Evolutionary conservation across 35 echinoderm and acorn worm species (phyloP).

Genomic region (Apostichopus parvimensis): DNA sequence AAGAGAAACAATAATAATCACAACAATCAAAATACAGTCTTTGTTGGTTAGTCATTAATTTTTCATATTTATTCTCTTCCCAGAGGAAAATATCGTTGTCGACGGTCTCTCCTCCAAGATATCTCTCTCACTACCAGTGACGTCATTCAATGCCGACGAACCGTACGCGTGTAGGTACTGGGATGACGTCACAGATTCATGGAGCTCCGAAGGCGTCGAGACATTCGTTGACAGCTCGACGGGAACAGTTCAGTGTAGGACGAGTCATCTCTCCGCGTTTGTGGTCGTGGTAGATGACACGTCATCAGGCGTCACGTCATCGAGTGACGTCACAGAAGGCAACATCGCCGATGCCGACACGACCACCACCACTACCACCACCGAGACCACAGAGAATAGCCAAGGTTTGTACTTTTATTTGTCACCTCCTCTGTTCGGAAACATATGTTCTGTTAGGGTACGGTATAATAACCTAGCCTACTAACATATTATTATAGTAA

Average conservation of each 20-base stretch:
- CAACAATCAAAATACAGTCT: too few species aligned
- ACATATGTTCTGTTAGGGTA: too few species aligned
- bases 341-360: too few species aligned
- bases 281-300: not conserved
- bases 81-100: not conserved
- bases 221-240: not conserved
- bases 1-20: too few species aligned
- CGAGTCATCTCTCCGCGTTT: conserved; percentile 21
- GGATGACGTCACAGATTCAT: not conserved
- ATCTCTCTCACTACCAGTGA: not conserved
- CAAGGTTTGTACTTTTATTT: too few species aligned
- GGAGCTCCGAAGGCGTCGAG: conserved; percentile 15
- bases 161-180: conserved; percentile 17
- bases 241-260: not conserved
- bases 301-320: not conserved
- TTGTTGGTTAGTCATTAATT: too few species aligned
- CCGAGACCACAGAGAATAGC: too few species aligned
- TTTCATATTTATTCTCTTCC: too few species aligned
- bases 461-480: too few species aligned
- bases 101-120: not conserved
- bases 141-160: not conserved
- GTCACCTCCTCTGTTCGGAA: too few species aligned
- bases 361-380: too few species aligned
- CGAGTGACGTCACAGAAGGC: not conserved
- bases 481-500: too few species aligned